These are phyloP conservation scores for Dasysyrphus tricinctus DNA, from an alignment of 2,888 invertebrate genomes.

Conservation along the genomic window DNA sequence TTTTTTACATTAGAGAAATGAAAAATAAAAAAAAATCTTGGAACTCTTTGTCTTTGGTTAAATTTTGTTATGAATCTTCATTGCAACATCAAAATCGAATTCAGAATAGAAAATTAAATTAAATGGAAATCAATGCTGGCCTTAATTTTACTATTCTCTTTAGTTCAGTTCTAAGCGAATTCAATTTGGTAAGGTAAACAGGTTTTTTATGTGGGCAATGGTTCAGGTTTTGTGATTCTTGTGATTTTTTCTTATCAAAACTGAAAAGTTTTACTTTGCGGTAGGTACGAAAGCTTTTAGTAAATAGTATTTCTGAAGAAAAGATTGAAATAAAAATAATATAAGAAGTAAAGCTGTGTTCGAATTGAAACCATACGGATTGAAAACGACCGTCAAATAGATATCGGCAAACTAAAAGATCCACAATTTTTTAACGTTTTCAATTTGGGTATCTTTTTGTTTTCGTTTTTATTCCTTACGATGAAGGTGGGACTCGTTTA, in stretches of 20 bases:
- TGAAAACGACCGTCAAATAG: too few relatives aligned
- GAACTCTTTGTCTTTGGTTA: conserved; percentile 13
- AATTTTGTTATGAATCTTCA: conserved; percentile 3
- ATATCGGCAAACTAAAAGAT: too few relatives aligned
- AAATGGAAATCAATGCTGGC: conserved; percentile 60
- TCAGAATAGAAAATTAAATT: conserved; percentile 46
- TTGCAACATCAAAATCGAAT: conserved; percentile 47
- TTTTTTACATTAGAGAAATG: conserved; percentile 14
- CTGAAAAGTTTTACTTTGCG: too few relatives aligned
- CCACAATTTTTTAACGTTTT: too few relatives aligned
- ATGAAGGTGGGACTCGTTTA: too few relatives aligned
- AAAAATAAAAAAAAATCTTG: conserved; percentile 13
- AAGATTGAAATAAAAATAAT: too few relatives aligned
- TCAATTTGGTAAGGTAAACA: neutral
- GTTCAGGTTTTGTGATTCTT: neutral
- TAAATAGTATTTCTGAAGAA: neutral
- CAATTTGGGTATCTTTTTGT: too few relatives aligned
- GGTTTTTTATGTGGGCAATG: neutral
- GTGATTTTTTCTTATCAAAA: too few relatives aligned
- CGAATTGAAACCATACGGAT: too few relatives aligned
- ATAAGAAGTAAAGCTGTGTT: too few relatives aligned
- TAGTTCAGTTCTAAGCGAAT: neutral
- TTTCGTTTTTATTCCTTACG: too few relatives aligned
- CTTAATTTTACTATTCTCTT: conserved; percentile 37
- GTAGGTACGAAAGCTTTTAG: neutral